Conservation (phyloP, 2,113 vertebrate species). For the Lepidothrix coronata region DNA sequence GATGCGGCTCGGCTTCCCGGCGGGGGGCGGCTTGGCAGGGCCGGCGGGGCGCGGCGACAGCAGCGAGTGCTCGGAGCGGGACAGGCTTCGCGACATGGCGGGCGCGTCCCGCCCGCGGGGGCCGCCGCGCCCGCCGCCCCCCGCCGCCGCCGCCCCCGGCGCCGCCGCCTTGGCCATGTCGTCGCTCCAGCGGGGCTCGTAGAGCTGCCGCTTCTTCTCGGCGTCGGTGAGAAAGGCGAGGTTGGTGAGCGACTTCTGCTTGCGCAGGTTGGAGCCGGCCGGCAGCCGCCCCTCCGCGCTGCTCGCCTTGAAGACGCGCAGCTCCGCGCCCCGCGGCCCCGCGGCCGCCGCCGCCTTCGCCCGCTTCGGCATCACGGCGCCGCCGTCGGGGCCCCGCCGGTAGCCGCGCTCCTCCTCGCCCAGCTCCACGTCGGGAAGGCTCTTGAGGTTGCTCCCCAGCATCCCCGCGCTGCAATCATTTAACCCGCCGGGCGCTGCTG, state of each 20-base stretch:
- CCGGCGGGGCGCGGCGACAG: conserved; percentile 45
- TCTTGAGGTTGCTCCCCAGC: conserved; percentile 86
- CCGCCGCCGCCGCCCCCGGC: background rate
- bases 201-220: conserved; percentile 92
- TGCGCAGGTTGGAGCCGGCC: conserved; percentile 80
- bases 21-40: conserved; percentile 72
- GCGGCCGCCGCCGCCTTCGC: conserved; percentile 71
- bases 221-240: conserved; percentile 90
- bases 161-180: conserved; percentile 80
- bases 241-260: conserved; percentile 91
- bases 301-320: conserved; percentile 86
- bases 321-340: conserved; percentile 78
- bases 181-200: conserved; percentile 87
- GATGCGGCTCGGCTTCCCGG: conserved; percentile 88
- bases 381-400: conserved; percentile 42
- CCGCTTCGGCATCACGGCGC: conserved; percentile 82
- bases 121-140: conserved; percentile 70
- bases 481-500: conserved; percentile 76
- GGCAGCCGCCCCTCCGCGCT: conserved; percentile 79
- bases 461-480: conserved; percentile 85
- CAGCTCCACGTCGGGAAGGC: conserved; percentile 76
- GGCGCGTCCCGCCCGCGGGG: conserved; percentile 64
- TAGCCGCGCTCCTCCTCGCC: conserved; percentile 73
- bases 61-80: conserved; percentile 92
- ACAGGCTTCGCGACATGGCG: conserved; percentile 84